phyloP scores from a whole-genome alignment of 2,113 vertebrate genomes.

The Peromyscus leucopus region DNA sequence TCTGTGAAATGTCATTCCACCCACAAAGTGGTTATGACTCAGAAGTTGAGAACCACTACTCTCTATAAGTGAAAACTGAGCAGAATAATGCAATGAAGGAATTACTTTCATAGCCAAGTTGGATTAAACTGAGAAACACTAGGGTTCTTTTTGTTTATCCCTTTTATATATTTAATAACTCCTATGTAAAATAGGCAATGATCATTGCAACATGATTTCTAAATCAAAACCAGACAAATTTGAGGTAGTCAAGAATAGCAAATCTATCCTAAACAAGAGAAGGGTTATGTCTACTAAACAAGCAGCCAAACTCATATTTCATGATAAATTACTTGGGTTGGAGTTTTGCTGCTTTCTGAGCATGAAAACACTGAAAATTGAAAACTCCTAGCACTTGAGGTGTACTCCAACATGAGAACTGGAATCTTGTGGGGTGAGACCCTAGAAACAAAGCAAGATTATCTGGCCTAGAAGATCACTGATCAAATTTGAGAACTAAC shows the following conservation, averaged over 20 bases:
- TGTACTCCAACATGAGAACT: neutral
- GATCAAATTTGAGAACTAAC: conserved; percentile 5
- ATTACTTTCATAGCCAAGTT: neutral
- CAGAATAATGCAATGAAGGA: neutral
- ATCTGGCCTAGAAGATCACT: neutral
- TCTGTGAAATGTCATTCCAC: neutral
- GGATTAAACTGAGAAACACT: neutral
- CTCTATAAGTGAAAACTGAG: conserved; percentile 9
- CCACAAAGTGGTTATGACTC: neutral
- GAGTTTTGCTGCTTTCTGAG: neutral
- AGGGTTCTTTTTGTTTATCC: neutral
- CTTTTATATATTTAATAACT: neutral
- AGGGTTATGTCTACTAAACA: conserved; percentile 34
- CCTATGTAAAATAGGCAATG: neutral
- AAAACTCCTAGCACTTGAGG: neutral
- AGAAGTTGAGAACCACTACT: neutral
- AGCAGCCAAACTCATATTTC: neutral
- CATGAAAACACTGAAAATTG: neutral
- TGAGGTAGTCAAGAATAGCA: neutral
- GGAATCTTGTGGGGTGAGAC: neutral
- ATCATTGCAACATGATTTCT: neutral
- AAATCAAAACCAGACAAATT: neutral
- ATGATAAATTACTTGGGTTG: neutral
- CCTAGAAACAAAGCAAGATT: neutral
- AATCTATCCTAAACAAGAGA: conserved; percentile 16